These are phyloP conservation scores for Schizopygopsis pylzovi DNA, from an alignment of 2,797 vertebrate species.

Conservation along the genomic window DNA sequence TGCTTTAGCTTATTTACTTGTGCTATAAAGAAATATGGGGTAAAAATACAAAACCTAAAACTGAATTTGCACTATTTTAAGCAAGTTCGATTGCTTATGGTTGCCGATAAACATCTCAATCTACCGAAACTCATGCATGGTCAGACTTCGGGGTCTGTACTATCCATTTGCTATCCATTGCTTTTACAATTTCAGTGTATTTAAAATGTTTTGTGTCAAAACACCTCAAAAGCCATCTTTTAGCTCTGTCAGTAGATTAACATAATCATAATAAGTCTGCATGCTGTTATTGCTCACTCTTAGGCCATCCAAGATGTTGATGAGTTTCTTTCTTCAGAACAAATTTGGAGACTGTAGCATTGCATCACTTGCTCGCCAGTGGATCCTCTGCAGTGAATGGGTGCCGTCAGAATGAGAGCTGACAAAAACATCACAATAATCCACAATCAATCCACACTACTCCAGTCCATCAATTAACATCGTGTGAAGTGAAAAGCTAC, in stretches of 20 bases:
- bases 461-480: not conserved
- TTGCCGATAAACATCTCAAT: not conserved
- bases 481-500: not conserved
- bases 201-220: no score
- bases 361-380: not conserved
- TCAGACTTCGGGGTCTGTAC: no score
- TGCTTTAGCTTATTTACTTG: not conserved
- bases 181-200: no score
- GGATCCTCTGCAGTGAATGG: not conserved
- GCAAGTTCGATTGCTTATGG: not conserved
- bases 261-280: no score
- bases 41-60: not conserved
- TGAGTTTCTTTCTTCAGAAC: not conserved
- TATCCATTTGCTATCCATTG: no score
- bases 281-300: not conserved
- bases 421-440: not conserved
- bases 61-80: not conserved
- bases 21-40: not conserved
- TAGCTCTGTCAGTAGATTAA: no score
- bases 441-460: not conserved
- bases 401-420: not conserved
- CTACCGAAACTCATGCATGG: not conserved
- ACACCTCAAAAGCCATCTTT: no score
- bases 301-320: not conserved
- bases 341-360: not conserved